Evolutionary conservation across 2,888 invertebrate species (phyloP).

Genomic region (Belgica antarctica): DNA sequence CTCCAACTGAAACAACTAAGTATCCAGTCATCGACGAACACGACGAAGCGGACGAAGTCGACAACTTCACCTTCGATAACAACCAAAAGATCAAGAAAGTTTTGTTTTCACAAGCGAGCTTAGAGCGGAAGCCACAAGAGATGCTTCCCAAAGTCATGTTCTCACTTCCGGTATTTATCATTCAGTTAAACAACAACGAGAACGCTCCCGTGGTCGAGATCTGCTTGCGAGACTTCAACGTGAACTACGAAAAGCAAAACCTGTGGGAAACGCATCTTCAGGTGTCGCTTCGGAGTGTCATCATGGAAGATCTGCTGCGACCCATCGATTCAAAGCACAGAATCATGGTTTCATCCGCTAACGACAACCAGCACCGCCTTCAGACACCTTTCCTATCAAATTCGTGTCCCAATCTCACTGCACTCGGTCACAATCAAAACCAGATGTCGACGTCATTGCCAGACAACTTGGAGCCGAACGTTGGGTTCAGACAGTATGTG

Average conservation of each 20-base stretch:
- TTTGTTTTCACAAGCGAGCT: constrained; percentile 35
- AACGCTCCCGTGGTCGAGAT: constrained; percentile 81
- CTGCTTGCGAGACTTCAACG: constrained; percentile 77
- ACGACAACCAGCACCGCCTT: constrained; percentile 47
- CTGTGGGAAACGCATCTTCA: constrained; percentile 71
- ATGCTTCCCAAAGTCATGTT: constrained; percentile 60
- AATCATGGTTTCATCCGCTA: constrained; percentile 70
- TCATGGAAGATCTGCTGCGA: constrained; percentile 86
- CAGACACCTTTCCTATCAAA: constrained; percentile 65
- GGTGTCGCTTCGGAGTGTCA: constrained; percentile 77
- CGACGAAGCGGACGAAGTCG: constrained; percentile 43
- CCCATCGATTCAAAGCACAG: constrained; percentile 76
- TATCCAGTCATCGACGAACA: constrained; percentile 49
- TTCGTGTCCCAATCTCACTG: constrained; percentile 74
- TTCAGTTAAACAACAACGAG: constrained; percentile 71
- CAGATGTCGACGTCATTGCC: constrained; percentile 57
- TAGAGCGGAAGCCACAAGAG: constrained; percentile 43
- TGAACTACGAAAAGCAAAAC: constrained; percentile 69
- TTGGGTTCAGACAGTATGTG: constrained; percentile 52
- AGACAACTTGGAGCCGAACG: constrained; percentile 59
- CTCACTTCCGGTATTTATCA: constrained; percentile 70
- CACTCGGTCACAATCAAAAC: constrained; percentile 45
- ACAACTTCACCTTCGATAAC: constrained; percentile 41
- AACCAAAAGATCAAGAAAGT: constrained; percentile 44
- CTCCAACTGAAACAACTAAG: constrained; percentile 51